A percentile compares a stretch with the other conserved stretches of the same genome.
phyloP scores from a whole-genome alignment of 2,797 vertebrate genomes.

The Leontocebus nigricollis region DNA sequence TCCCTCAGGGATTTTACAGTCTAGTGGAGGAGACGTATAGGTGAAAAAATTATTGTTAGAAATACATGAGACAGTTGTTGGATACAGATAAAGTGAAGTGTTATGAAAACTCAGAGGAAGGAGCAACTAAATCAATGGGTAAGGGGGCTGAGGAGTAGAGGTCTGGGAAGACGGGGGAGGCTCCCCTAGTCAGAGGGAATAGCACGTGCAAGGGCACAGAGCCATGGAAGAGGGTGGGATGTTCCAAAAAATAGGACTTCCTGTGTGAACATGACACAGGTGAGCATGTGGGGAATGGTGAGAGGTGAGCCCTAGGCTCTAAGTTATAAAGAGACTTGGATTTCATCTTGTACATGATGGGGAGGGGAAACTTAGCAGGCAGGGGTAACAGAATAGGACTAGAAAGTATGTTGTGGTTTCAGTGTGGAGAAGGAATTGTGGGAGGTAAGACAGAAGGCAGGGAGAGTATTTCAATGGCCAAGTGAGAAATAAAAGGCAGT shows the following conservation, averaged over 20 bases:
- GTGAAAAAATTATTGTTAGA: background rate
- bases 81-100: background rate
- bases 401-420: background rate
- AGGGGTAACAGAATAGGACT: background rate
- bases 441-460: background rate
- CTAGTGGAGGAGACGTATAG: background rate
- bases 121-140: background rate
- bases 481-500: background rate
- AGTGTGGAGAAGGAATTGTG: background rate
- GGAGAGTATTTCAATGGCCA: background rate
- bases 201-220: background rate
- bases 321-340: background rate
- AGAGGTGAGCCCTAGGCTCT: background rate
- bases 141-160: background rate
- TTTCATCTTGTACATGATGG: background rate
- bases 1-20: background rate
- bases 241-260: background rate
- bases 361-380: background rate
- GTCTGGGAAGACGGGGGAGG: background rate
- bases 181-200: background rate
- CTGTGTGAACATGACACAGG: no score
- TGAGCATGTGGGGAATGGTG: no score
- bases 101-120: background rate
- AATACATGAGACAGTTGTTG: background rate
- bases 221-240: background rate